Evolutionary conservation across 2,888 invertebrate species (phyloP).

Genomic region (Zele albiditarsus): DNA sequence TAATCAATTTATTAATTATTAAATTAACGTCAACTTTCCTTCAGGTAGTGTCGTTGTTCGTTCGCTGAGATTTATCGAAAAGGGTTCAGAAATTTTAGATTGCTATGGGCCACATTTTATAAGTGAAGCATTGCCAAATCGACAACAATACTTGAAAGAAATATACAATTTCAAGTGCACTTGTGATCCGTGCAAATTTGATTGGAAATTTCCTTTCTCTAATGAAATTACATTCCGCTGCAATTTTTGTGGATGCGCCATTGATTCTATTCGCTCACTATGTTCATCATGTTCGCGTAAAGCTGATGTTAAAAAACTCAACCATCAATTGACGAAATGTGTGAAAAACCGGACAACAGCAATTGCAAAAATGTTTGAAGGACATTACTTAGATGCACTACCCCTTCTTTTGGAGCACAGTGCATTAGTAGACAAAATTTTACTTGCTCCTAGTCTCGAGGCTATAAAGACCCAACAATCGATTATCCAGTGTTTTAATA

Average conservation of each 20-base stretch:
- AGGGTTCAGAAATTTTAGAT: constrained; percentile 72
- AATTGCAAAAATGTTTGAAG: constrained; percentile 63
- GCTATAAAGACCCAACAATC: constrained; percentile 69
- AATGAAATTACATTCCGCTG: constrained; percentile 60
- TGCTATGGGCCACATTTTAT: constrained; percentile 74
- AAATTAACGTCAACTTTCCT: not conserved
- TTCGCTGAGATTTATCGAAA: constrained; percentile 65
- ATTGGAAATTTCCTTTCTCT: constrained; percentile 66
- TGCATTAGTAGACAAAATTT: constrained; percentile 60
- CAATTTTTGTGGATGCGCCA: constrained; percentile 50
- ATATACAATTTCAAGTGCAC: constrained; percentile 72
- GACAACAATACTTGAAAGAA: constrained; percentile 65
- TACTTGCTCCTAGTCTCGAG: constrained; percentile 64
- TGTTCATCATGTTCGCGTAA: constrained; percentile 56
- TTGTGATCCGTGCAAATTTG: constrained; percentile 70
- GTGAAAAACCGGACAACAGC: constrained; percentile 60
- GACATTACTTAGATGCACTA: constrained; percentile 63
- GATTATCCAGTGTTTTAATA: constrained; percentile 69
- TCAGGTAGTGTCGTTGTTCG: constrained; percentile 66
- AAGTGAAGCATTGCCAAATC: constrained; percentile 58
- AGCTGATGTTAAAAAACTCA: constrained; percentile 56
- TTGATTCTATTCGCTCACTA: constrained; percentile 25
- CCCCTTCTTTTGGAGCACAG: constrained; percentile 63
- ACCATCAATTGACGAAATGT: constrained; percentile 58
- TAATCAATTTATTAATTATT: not conserved